Evolutionary conservation across 2,888 invertebrate species (phyloP).

Genomic region (Cataglyphis rosenhaueri): DNA sequence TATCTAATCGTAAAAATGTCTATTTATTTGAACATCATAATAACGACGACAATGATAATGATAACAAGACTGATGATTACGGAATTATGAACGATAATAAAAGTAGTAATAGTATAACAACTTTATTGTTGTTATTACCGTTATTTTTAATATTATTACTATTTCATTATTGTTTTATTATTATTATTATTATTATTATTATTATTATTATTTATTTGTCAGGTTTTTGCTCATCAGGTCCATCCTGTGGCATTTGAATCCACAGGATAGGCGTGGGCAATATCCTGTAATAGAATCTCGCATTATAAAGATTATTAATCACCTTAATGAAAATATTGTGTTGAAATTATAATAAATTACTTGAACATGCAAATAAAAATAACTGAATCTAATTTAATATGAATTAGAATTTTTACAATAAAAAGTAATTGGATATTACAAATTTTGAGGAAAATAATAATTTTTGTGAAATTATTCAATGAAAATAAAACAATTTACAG

Average conservation of each 20-base stretch:
- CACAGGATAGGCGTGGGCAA: background rate
- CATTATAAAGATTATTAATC: background rate
- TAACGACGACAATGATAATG: constrained; percentile 72
- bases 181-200: constrained; percentile 19
- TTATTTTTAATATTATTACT: constrained; percentile 40
- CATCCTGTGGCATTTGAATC: background rate
- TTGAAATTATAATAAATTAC: background rate
- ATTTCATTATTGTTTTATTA: constrained; percentile 45
- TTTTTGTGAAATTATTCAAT: background rate
- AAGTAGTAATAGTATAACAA: constrained; percentile 64
- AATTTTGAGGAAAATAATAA: background rate
- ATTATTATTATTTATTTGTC: constrained; percentile 19
- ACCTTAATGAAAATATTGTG: background rate
- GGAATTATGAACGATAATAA: constrained; percentile 51
- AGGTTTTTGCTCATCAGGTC: constrained; percentile 10
- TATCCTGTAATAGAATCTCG: constrained; percentile 15
- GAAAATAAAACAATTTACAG: too few species aligned
- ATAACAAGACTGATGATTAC: constrained; percentile 59
- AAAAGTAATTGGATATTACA: background rate
- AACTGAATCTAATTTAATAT: background rate
- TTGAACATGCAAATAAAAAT: background rate
- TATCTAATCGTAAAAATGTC: constrained; percentile 64
- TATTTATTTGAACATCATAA: constrained; percentile 76
- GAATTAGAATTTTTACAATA: background rate
- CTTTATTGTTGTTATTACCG: constrained; percentile 55